These are phyloP conservation scores for Leptinotarsa lineolata DNA, from an alignment of 1,140 invertebrate genomes.

Conservation along the genomic window DNA sequence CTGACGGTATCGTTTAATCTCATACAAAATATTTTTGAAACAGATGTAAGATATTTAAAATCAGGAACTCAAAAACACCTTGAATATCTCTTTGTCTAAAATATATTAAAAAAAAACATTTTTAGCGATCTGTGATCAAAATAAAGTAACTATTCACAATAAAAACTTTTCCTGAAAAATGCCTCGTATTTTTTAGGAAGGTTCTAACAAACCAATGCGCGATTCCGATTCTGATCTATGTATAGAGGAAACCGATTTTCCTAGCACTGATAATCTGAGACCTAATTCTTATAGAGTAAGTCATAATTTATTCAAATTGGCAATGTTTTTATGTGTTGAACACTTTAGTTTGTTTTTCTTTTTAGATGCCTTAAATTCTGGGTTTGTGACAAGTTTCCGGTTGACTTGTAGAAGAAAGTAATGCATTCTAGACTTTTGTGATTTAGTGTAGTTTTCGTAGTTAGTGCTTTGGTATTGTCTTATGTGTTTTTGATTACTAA, in stretches of 20 bases:
- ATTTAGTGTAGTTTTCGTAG: background rate
- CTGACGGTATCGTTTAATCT: too few species aligned
- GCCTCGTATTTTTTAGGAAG: constrained; percentile 60
- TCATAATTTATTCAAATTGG: constrained; percentile 10
- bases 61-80: too few species aligned
- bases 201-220: constrained; percentile 62
- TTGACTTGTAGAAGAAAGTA: constrained; percentile 11
- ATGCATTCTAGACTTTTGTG: constrained; percentile 12
- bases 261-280: constrained; percentile 35
- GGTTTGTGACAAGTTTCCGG: background rate
- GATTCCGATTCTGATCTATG: constrained; percentile 89
- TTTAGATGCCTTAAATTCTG: constrained; percentile 10
- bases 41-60: too few species aligned
- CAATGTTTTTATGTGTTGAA: background rate
- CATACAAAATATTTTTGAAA: too few species aligned
- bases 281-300: constrained; percentile 42
- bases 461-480: background rate
- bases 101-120: too few species aligned
- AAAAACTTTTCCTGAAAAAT: background rate
- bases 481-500: background rate
- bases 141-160: background rate
- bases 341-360: constrained; percentile 20
- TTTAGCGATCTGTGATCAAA: constrained; percentile 2
- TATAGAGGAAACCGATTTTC: constrained; percentile 69
- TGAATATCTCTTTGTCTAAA: too few species aligned